phyloP scores from a whole-genome alignment of 2,113 vertebrate genomes.

The Hucho hucho region DNA sequence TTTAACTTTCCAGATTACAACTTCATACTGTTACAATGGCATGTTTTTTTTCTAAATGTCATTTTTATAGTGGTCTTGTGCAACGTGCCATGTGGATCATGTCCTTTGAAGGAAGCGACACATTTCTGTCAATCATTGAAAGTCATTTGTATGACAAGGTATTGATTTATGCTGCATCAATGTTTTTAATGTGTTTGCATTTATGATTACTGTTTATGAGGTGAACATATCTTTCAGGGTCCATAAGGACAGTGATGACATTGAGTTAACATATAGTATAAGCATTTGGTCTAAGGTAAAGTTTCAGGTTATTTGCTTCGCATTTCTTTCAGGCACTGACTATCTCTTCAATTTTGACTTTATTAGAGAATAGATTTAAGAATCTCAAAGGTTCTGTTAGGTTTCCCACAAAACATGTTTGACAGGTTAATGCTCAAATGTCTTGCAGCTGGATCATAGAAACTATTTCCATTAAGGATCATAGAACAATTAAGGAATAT shows the following conservation, averaged over 20 bases:
- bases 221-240: slow-evolving; percentile 46
- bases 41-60: slow-evolving; percentile 29
- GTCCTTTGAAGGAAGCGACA: slow-evolving; percentile 7
- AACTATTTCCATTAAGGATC: background rate
- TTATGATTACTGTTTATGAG: slow-evolving; percentile 26
- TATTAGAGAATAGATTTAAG: background rate
- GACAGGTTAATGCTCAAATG: slow-evolving; percentile 40
- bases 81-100: slow-evolving; percentile 48
- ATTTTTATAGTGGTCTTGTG: slow-evolving; percentile 53
- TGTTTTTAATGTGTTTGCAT: slow-evolving; percentile 47
- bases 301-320: slow-evolving; percentile 26
- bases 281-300: slow-evolving; percentile 36
- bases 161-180: slow-evolving; percentile 53
- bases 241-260: background rate
- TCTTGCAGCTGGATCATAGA: slow-evolving; percentile 25
- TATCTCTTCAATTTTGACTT: slow-evolving; percentile 9
- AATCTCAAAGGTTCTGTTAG: background rate
- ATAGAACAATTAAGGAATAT: slow-evolving; percentile 44
- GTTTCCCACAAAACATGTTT: background rate
- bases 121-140: slow-evolving; percentile 31
- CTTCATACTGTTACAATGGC: background rate
- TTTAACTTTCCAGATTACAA: slow-evolving; percentile 36
- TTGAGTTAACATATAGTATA: background rate
- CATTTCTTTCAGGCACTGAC: slow-evolving; percentile 14
- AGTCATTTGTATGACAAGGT: slow-evolving; percentile 54